Conservation (phyloP, 2,797 vertebrate species). For the Tapera naevia region DNA sequence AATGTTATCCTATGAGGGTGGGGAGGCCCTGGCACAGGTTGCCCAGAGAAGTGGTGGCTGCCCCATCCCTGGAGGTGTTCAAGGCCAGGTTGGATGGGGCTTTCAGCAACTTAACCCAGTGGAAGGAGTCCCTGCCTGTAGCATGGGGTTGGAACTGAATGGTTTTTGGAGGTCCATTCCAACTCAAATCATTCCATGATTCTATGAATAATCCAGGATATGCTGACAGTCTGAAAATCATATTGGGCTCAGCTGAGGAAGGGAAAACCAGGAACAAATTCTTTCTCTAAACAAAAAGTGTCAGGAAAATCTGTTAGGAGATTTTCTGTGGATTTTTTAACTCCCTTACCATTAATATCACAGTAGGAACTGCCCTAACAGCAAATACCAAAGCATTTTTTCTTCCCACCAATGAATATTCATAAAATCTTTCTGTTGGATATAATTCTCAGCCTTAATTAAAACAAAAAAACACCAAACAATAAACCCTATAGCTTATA, state of each 20-base stretch:
- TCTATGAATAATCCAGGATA: neutral
- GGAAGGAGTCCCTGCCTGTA: too few relatives aligned
- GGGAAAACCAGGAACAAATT: neutral
- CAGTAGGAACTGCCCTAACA: neutral
- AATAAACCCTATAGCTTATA: neutral
- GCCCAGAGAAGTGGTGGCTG: too few relatives aligned
- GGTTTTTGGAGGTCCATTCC: too few relatives aligned
- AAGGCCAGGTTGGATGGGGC: too few relatives aligned
- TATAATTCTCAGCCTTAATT: neutral
- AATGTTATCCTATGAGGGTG: too few relatives aligned
- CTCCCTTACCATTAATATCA: neutral
- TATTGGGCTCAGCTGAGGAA: neutral
- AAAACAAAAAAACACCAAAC: neutral
- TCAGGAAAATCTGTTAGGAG: neutral
- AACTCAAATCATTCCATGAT: too few relatives aligned
- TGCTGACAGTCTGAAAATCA: neutral
- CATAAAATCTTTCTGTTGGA: neutral
- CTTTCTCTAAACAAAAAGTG: neutral
- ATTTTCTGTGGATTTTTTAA: neutral
- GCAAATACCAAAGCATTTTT: neutral
- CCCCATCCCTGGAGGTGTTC: too few relatives aligned
- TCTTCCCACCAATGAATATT: neutral
- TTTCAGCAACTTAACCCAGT: too few relatives aligned
- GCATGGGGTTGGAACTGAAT: too few relatives aligned
- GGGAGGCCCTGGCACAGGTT: too few relatives aligned